Conservation (phyloP, 1,140 invertebrate species). For the Formica exsecta region DNA sequence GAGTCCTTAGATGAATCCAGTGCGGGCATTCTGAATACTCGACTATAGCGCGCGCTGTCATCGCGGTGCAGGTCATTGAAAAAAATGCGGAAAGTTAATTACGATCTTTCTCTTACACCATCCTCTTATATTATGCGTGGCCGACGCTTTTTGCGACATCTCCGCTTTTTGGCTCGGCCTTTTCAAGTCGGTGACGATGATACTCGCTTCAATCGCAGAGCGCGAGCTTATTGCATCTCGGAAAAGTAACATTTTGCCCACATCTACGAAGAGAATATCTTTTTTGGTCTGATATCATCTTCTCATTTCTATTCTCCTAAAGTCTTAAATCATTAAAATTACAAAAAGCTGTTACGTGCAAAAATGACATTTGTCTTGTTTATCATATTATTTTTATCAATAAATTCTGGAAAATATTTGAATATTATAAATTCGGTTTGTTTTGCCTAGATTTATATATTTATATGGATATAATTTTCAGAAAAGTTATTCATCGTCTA, state of each 20-base stretch:
- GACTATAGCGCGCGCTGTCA: slow-evolving; percentile 4
- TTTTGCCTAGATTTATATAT: not conserved
- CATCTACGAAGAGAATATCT: not conserved
- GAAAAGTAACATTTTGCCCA: not conserved
- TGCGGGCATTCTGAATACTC: slow-evolving; percentile 32
- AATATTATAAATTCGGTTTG: not conserved
- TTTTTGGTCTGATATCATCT: not conserved
- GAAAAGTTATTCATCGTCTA: slow-evolving; percentile 2
- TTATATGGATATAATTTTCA: not conserved
- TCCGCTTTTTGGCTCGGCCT: not conserved
- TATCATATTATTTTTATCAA: not conserved
- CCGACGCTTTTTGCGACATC: not conserved
- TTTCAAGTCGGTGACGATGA: slow-evolving; percentile 7
- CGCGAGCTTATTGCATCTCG: not conserved
- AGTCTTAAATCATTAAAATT: not conserved
- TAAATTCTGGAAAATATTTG: not conserved
- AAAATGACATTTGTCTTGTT: not conserved
- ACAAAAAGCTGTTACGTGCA: too few relatives aligned
- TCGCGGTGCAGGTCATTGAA: slow-evolving; percentile 38
- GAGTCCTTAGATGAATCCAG: slow-evolving; percentile 61
- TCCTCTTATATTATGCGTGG: not conserved
- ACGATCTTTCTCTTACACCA: slow-evolving; percentile 28
- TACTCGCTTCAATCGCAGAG: not conserved
- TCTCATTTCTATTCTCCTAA: not conserved
- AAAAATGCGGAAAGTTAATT: slow-evolving; percentile 64